Evolutionary conservation across 2,888 invertebrate species (phyloP), one percentile per base, ranked within the genome.

Genomic region (Lycocerus yunnanus): DNA sequence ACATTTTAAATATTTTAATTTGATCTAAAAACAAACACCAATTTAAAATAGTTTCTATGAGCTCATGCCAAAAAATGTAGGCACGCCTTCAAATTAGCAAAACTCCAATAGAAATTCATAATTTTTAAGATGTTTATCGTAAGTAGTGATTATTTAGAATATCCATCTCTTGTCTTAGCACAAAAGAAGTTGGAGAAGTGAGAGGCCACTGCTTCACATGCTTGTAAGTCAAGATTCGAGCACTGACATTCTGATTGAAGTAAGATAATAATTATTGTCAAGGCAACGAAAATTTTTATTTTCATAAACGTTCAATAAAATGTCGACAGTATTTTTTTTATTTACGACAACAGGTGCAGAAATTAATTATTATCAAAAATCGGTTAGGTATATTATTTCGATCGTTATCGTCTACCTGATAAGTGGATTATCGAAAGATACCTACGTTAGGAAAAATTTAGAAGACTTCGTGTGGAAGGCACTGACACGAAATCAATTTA

Each of bases 131-230:
- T 78, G 77, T 74, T 78, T 77, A 78, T 78, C 78, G 74, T 72
- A 70, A 70, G 70, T 71, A 75, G 71, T 76, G 78, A 78, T 78
- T 43, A 43, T 43, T 78, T 78, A 78, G 76, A 76, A 77, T 79
- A 79, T 78, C 78, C 75, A 80, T 79, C 80, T 80, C 79, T 80
- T 80, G 80, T 79, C 78, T 79, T 73, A 75, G 74, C 73, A 73
- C 77, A 78, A 80, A 79, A 78, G 79, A 79, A 78, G 77, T 43
- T n/a, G 43, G n/a, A 43, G 76, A 71, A 75, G 79, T 73, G 73
- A 58, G 76, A 74, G 73, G 75, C 72, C 68, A 73, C 72, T 67
- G 72, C 75, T 75, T 43, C 75, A 66, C 76, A 74, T 74, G 76
- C 74, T 66, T 74, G 76, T 74, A 77, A 77, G 79, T 77, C 79